Conservation (phyloP, 2,113 vertebrate genomes). For the Nycticryphes semicollaris region DNA sequence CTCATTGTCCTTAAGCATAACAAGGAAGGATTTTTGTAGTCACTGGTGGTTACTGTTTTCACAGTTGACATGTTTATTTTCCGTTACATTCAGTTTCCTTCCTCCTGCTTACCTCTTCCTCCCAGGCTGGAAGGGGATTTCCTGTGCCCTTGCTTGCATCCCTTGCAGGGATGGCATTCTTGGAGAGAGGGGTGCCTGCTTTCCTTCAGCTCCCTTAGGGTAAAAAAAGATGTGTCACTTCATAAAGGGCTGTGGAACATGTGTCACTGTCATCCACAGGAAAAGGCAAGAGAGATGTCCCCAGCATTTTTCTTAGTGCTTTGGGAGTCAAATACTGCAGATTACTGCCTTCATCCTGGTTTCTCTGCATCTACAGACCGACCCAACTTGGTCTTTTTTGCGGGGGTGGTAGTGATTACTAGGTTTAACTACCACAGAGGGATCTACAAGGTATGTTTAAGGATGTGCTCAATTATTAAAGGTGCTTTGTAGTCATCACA, state of each 20-base stretch:
- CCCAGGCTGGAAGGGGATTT: background rate
- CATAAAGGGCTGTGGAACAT: fast-evolving
- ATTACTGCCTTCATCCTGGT: background rate
- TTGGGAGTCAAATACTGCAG: background rate
- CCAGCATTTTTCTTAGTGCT: fast-evolving
- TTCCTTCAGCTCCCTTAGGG: background rate
- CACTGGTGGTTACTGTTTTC: background rate
- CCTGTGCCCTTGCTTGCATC: background rate
- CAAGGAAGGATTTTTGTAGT: background rate
- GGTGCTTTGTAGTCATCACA: background rate
- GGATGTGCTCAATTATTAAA: background rate
- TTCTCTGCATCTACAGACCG: background rate
- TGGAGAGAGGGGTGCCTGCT: fast-evolving
- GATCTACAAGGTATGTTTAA: background rate
- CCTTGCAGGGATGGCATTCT: background rate
- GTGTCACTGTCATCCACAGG: fast-evolving
- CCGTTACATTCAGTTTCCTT: background rate
- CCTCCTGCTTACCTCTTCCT: background rate
- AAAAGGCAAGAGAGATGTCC: background rate
- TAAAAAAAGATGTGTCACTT: background rate
- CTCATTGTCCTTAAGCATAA: background rate
- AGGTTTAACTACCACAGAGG: background rate
- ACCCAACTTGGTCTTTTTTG: background rate
- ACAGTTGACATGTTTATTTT: slow-evolving; percentile 14
- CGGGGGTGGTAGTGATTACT: background rate